Evolutionary conservation across 2,888 invertebrate genomes (phyloP).

Genomic region (Pristionchus entomophagus): DNA sequence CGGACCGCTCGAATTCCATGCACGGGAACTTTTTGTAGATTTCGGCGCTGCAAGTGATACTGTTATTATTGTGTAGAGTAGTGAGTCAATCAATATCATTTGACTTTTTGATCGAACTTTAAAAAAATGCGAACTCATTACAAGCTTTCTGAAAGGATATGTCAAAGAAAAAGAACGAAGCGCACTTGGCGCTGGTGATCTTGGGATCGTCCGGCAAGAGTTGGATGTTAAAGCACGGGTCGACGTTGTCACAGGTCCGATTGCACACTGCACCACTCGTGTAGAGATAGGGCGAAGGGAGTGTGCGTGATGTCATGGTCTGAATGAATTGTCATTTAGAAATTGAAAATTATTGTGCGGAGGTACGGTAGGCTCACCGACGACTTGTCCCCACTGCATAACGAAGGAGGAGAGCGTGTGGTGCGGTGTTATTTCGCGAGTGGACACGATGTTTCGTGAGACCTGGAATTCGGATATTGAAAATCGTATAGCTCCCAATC

Average conservation of each 20-base stretch:
- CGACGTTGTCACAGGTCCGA: constrained; percentile 89
- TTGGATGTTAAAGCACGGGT: constrained; percentile 98
- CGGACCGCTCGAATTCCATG: constrained; percentile 93
- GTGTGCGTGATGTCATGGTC: constrained; percentile 97
- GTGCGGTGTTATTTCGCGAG: constrained; percentile 84
- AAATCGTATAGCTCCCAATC: too few species aligned
- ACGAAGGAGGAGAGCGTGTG: constrained; percentile 90
- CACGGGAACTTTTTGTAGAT: constrained; percentile 83
- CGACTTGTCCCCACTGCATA: constrained; percentile 99
- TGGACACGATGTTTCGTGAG: constrained; percentile 88
- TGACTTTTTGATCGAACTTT: too few species aligned
- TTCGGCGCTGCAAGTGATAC: not conserved
- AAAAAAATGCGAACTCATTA: too few species aligned
- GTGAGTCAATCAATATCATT: too few species aligned
- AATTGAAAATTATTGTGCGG: too few species aligned
- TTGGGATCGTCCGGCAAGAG: constrained; percentile 91
- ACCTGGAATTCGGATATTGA: constrained; percentile 77
- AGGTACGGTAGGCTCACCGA: constrained; percentile 77
- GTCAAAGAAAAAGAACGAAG: too few species aligned
- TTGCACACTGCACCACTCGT: constrained; percentile 73
- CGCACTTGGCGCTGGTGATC: constrained; percentile 78
- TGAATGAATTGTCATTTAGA: not conserved
- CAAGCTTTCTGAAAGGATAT: too few species aligned
- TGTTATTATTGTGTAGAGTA: too few species aligned
- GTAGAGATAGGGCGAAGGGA: constrained; percentile 85